A percentile compares a stretch with the other conserved stretches of the same genome.
These are phyloP conservation scores for Antechinus flavipes DNA, from an alignment of 2,113 vertebrate genomes.

Conservation along the genomic window DNA sequence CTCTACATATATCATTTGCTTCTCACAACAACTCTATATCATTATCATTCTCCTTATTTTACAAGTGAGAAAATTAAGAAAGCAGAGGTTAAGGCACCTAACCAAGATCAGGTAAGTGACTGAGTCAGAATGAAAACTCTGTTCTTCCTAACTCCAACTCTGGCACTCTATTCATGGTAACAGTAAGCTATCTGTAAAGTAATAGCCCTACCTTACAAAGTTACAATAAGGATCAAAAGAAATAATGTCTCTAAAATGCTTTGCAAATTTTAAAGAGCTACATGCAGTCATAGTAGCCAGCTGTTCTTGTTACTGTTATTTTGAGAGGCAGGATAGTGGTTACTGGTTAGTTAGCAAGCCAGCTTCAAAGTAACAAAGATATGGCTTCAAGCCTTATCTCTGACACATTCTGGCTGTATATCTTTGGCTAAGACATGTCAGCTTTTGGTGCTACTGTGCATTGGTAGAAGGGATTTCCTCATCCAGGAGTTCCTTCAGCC, in stretches of 20 bases:
- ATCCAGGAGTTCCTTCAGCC: neutral
- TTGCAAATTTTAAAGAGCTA: neutral
- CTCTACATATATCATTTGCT: neutral
- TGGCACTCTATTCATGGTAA: neutral
- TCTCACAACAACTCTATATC: neutral
- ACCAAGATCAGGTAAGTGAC: neutral
- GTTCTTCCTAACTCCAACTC: neutral
- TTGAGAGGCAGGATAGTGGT: neutral
- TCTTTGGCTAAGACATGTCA: neutral
- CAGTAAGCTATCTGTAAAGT: neutral
- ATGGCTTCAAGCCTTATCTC: neutral
- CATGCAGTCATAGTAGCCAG: neutral
- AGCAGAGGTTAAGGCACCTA: neutral
- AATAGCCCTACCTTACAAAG: neutral
- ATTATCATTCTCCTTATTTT: neutral
- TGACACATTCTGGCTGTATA: neutral
- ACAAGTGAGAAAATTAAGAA: neutral
- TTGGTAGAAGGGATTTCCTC: neutral
- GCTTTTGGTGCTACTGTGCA: neutral
- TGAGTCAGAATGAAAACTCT: neutral
- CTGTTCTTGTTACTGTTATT: accelerated
- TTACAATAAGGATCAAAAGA: neutral
- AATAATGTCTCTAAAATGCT: neutral
- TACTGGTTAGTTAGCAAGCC: accelerated
- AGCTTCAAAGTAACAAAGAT: neutral